Evolutionary conservation across 2,797 vertebrate genomes (phyloP), one percentile per base, ranked within the genome.

Genomic region (Leptatherina wallacei): DNA sequence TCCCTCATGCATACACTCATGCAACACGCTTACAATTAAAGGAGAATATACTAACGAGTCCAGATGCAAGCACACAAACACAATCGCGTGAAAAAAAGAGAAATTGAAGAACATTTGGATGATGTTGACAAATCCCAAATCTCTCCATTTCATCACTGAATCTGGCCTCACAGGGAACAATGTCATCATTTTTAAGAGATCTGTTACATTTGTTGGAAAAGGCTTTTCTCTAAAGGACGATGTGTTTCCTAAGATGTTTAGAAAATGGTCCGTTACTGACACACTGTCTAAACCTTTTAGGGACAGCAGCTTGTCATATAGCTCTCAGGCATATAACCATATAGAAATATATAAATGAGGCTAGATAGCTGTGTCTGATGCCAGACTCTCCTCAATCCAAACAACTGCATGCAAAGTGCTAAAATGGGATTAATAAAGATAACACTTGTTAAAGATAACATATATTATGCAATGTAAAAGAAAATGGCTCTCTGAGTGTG

Each of bases 31-130:
- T 24, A 72, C 69, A 60, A 55, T 59, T 62, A 78, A 63, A 57
- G 38, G 22, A 70, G 68, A 16, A 58, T 18, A 77, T 57, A 78
- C 61, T 65, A 42, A 67, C 77, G 81, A 78, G 72, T 80, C 63
- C 76, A 78, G 69, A 87, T 71, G 63, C 57, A 82, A 73, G 79
- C 67, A 76, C 69, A 80, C 22, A 61, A 81, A 72, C 68, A 70
- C 61, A 54, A 57, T 69, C 62, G 72, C 57, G 64, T 10, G 22
- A 63, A 73, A 70, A 3, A 77, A 57, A 65, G 54, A 71, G 63
- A 73, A 61, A 84, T 35, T 69, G 66, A 61, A 51, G 61, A 69
- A 67, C 40, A 68, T 67, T 65, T 67, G 57, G 65, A 72, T 2
- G 0, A n/a, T 32, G 42, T 58, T 64, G 58, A 61, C 67, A 81